Evolutionary conservation across 2,888 invertebrate genomes (phyloP).

Genomic region (Cosmia pyralina): DNA sequence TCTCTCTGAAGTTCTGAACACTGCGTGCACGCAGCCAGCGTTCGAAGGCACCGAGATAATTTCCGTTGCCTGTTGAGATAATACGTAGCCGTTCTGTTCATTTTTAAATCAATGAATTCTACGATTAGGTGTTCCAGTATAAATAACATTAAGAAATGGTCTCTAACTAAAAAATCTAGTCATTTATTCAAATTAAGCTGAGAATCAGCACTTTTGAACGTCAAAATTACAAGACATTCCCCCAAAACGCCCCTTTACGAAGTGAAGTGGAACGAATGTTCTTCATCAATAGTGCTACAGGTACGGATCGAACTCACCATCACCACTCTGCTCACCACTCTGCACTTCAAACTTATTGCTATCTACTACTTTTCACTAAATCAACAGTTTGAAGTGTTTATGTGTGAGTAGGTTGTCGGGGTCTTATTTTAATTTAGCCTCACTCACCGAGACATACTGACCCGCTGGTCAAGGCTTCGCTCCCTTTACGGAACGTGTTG

Average conservation of each 20-base stretch:
- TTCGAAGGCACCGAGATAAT: background rate
- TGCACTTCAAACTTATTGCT: background rate
- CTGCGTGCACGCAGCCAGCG: background rate
- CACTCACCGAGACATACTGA: conserved; percentile 32
- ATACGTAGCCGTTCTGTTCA: background rate
- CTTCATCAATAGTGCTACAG: background rate
- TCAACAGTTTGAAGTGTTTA: background rate
- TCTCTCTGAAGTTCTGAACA: no score
- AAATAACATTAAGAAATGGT: no score
- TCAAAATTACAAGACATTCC: no score
- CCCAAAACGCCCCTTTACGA: no score
- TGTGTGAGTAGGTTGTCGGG: background rate
- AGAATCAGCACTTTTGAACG: no score
- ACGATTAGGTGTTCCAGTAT: background rate
- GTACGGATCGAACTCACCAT: background rate
- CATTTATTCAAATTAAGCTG: no score
- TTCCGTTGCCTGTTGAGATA: background rate
- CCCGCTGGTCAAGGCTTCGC: conserved; percentile 31
- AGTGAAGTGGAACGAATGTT: no score
- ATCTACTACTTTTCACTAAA: background rate
- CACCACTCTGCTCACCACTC: background rate
- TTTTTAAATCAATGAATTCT: no score
- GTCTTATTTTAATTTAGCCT: conserved; percentile 25
- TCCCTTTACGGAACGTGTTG: conserved; percentile 28
- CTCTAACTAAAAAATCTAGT: no score